These are phyloP conservation scores for Eutrigla gurnardus DNA, from an alignment of 2,797 vertebrate species.

Conservation along the genomic window DNA sequence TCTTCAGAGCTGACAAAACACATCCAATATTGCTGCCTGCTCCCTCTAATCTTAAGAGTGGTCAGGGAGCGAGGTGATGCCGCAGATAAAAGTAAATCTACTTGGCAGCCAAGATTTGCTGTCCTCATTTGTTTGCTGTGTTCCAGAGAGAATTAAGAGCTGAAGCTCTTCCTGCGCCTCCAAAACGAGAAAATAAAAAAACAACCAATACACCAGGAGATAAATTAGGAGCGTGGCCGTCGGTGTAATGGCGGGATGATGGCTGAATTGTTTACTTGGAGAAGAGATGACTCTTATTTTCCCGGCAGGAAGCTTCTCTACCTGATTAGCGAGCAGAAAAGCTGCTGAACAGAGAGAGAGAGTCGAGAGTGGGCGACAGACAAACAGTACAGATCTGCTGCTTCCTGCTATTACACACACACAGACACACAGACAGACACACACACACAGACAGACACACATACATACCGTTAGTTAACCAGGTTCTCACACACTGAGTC, in stretches of 20 bases:
- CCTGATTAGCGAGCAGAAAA: constrained; percentile 75
- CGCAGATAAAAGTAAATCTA: constrained; percentile 78
- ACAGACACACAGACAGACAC: constrained; percentile 22
- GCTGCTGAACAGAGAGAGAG: constrained; percentile 53
- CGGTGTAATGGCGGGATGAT: constrained; percentile 64
- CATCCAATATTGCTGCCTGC: constrained; percentile 71
- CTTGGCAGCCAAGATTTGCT: constrained; percentile 77
- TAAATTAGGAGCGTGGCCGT: constrained; percentile 71
- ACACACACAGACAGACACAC: constrained; percentile 29
- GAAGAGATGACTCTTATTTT: constrained; percentile 65
- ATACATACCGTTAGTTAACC: background rate
- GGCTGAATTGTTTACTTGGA: constrained; percentile 71
- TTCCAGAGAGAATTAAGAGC: constrained; percentile 58
- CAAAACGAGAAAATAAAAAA: background rate
- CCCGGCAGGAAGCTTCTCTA: constrained; percentile 66
- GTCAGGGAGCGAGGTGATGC: constrained; percentile 68
- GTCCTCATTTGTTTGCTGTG: constrained; percentile 78
- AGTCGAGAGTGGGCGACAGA: constrained; percentile 47
- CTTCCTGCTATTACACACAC: constrained; percentile 43
- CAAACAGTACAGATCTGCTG: constrained; percentile 47
- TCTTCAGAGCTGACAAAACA: constrained; percentile 75
- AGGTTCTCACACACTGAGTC: background rate
- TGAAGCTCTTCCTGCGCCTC: constrained; percentile 46
- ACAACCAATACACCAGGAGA: constrained; percentile 50
- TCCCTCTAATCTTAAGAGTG: constrained; percentile 76